A percentile compares a stretch with the other conserved stretches of the same genome.
Conservation (phyloP, 2,113 vertebrate genomes). For the Lates calcarifer region DNA sequence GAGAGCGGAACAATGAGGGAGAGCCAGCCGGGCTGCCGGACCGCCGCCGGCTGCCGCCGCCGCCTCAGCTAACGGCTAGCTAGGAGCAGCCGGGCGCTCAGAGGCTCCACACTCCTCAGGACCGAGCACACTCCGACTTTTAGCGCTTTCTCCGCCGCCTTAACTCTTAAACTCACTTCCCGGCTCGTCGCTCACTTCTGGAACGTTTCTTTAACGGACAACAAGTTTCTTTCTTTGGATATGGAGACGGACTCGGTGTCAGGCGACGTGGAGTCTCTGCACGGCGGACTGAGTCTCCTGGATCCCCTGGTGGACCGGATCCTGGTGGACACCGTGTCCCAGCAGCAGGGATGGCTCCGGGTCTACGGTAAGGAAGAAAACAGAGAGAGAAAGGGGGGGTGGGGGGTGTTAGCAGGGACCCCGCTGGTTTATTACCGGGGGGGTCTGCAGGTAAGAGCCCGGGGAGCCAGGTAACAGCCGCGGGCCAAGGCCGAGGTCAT, state of each 20-base stretch:
- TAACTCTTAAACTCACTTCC: not conserved
- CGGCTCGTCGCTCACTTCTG: not conserved
- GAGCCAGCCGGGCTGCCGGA: constrained; percentile 58
- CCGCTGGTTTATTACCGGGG: not conserved
- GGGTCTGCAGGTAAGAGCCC: not conserved
- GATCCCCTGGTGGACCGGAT: constrained; percentile 86
- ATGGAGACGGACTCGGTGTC: constrained; percentile 85
- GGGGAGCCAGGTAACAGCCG: constrained; percentile 20
- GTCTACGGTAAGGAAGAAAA: constrained; percentile 89
- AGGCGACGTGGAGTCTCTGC: constrained; percentile 86
- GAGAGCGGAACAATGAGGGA: constrained; percentile 56
- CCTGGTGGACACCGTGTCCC: constrained; percentile 90
- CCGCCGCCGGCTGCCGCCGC: constrained; percentile 30
- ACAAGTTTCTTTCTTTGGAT: constrained; percentile 14
- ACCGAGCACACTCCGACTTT: constrained; percentile 14
- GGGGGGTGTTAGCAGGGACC: no score
- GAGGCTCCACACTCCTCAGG: not conserved
- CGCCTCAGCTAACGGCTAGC: constrained; percentile 68
- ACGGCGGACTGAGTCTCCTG: constrained; percentile 82
- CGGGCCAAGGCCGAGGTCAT: constrained; percentile 27
- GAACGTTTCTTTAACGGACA: rapidly evolving
- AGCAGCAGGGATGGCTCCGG: constrained; percentile 94
- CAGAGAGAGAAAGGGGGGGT: no score
- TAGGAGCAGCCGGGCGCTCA: constrained; percentile 18
- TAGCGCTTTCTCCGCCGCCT: not conserved